Percentiles rank a stretch among this genome's conserved stretches.
phyloP scores from a whole-genome alignment of 2,888 invertebrate species.

The Crioceris asparagi region DNA sequence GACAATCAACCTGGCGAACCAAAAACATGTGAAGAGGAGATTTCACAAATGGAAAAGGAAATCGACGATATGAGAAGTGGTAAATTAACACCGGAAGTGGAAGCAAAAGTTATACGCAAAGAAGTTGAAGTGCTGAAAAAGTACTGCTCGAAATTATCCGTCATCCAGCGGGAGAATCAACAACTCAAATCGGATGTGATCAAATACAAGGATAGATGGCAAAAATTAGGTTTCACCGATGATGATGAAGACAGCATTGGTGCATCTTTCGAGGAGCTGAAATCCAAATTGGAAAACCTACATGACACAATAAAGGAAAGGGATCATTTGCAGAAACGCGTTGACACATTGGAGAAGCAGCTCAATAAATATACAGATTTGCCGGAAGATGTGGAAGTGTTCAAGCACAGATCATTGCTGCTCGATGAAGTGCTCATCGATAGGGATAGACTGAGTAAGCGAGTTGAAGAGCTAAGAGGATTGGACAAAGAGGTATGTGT shows the following conservation, averaged over 20 bases:
- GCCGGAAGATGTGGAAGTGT: conserved; percentile 28
- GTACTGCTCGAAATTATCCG: conserved; percentile 30
- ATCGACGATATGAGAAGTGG: conserved; percentile 24
- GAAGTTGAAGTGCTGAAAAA: conserved; percentile 31
- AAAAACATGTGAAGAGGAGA: conserved; percentile 24
- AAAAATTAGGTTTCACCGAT: conserved; percentile 9
- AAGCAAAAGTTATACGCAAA: conserved; percentile 29
- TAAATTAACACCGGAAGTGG: conserved; percentile 23
- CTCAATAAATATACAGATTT: conserved; percentile 24
- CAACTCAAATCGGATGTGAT: conserved; percentile 21
- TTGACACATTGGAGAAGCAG: conserved; percentile 26
- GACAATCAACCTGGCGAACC: conserved; percentile 3
- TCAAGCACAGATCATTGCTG: conserved; percentile 25
- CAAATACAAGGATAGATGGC: conserved; percentile 15
- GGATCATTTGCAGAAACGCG: conserved; percentile 23
- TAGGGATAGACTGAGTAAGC: conserved; percentile 23
- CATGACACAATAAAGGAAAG: conserved; percentile 25
- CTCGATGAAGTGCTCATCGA: conserved; percentile 27
- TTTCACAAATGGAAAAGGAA: conserved; percentile 27
- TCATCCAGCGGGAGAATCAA: conserved; percentile 31
- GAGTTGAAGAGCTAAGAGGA: conserved; percentile 23
- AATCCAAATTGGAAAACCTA: conserved; percentile 15
- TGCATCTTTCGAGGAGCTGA: conserved; percentile 16
- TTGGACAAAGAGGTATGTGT: conserved; percentile 24
- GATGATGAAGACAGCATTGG: conserved; percentile 4